A percentile compares a stretch with the other conserved stretches of the same genome.
These are phyloP conservation scores for Microplitis manilae DNA, from an alignment of 2,888 invertebrate genomes.

Conservation along the genomic window DNA sequence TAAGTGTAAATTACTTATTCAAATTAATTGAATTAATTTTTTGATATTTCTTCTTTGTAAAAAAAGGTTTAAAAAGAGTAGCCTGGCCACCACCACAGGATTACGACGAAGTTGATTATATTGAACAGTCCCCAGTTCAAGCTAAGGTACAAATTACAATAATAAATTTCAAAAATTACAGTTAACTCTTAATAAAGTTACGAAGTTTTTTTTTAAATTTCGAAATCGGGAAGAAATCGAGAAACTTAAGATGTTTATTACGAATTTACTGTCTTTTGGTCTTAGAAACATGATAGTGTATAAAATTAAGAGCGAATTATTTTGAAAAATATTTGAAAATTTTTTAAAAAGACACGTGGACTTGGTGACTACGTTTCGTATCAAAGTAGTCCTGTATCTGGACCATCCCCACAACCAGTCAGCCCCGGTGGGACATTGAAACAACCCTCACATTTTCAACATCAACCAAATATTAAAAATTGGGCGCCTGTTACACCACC, in stretches of 20 bases:
- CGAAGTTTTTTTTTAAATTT: no score
- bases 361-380: slow-evolving; percentile 64
- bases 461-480: slow-evolving; percentile 54
- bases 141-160: slow-evolving; percentile 73
- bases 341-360: slow-evolving; percentile 64
- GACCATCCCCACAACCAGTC: slow-evolving; percentile 61
- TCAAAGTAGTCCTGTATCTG: slow-evolving; percentile 64
- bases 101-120: slow-evolving; percentile 77
- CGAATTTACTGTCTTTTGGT: no score
- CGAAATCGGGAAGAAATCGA: no score
- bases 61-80: slow-evolving; percentile 85
- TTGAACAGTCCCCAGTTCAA: slow-evolving; percentile 74
- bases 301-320: no score
- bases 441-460: slow-evolving; percentile 63
- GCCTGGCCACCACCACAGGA: slow-evolving; percentile 88
- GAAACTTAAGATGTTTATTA: no score
- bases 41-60: neutral
- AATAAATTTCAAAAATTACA: no score
- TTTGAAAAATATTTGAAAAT: no score
- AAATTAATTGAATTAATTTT: neutral
- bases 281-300: no score
- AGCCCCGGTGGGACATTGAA: slow-evolving; percentile 66
- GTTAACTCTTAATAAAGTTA: no score
- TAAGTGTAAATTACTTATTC: neutral
- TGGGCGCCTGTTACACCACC: slow-evolving; percentile 73